Percentiles rank a stretch among this genome's conserved stretches.
Evolutionary conservation across 2,888 invertebrate species (phyloP).

Genomic region (Leucozona laternaria): DNA sequence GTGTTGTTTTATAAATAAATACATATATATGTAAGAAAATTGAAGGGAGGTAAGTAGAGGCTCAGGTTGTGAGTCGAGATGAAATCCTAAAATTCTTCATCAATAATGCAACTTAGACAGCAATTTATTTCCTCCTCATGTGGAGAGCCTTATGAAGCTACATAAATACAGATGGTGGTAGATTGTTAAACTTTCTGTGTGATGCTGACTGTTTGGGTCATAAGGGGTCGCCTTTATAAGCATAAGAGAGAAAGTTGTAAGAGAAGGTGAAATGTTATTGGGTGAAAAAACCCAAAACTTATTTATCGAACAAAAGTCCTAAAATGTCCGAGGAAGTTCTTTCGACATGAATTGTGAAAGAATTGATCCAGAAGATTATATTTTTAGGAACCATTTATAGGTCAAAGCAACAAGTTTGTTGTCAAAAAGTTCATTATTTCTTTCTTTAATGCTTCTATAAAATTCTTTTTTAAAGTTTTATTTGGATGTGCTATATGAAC

Average conservation of each 20-base stretch:
- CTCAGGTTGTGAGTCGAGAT: constrained; percentile 15
- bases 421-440: constrained; percentile 9
- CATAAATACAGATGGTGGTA: neutral
- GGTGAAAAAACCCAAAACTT: neutral
- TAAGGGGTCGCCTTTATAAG: neutral
- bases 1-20: constrained; percentile 26
- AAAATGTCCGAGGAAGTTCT: neutral
- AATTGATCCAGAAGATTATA: neutral
- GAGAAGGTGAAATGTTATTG: neutral
- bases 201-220: neutral
- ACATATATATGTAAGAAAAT: neutral
- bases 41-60: neutral
- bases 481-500: neutral
- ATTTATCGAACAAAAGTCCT: neutral
- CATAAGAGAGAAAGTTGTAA: neutral
- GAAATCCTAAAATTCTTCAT: constrained; percentile 39
- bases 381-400: neutral
- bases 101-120: constrained; percentile 46
- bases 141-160: neutral
- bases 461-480: neutral
- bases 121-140: constrained; percentile 22
- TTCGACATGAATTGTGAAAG: neutral
- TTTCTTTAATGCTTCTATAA: neutral
- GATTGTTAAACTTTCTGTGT: constrained; percentile 11
- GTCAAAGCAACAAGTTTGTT: neutral